These are phyloP conservation scores for Pandemis heparana DNA, from an alignment of 2,888 invertebrate genomes.

Conservation along the genomic window DNA sequence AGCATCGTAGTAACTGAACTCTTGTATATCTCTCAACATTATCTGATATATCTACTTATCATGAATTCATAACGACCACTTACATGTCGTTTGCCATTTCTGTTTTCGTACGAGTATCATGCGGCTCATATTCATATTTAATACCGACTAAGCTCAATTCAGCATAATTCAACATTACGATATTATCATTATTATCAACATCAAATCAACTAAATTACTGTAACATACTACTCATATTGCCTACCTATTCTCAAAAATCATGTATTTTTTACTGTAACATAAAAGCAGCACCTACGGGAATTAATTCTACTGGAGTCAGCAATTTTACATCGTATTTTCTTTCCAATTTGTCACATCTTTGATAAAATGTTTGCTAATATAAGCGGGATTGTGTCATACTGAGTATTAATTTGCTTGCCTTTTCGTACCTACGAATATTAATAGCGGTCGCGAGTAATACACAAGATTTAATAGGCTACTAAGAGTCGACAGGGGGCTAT, in stretches of 20 bases:
- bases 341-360: neutral
- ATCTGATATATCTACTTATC: no score
- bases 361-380: slow-evolving; percentile 9
- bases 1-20: neutral
- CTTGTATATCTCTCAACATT: no score
- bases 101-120: neutral
- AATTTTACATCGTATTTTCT: neutral
- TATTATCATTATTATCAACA: neutral
- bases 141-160: neutral
- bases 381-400: slow-evolving; percentile 36
- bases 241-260: neutral
- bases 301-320: neutral
- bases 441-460: slow-evolving; percentile 46
- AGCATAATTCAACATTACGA: neutral
- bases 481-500: slow-evolving; percentile 53
- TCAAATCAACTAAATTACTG: neutral
- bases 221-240: neutral
- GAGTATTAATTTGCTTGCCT: slow-evolving; percentile 33
- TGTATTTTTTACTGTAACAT: neutral
- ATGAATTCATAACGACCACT: slow-evolving; percentile 2
- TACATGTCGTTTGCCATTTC: neutral
- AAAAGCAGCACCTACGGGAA: neutral
- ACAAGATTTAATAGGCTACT: slow-evolving; percentile 49
- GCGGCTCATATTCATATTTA: neutral
- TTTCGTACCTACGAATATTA: slow-evolving; percentile 46